These are phyloP conservation scores for Plusia festucae DNA, from an alignment of 2,888 invertebrate species.

Conservation along the genomic window DNA sequence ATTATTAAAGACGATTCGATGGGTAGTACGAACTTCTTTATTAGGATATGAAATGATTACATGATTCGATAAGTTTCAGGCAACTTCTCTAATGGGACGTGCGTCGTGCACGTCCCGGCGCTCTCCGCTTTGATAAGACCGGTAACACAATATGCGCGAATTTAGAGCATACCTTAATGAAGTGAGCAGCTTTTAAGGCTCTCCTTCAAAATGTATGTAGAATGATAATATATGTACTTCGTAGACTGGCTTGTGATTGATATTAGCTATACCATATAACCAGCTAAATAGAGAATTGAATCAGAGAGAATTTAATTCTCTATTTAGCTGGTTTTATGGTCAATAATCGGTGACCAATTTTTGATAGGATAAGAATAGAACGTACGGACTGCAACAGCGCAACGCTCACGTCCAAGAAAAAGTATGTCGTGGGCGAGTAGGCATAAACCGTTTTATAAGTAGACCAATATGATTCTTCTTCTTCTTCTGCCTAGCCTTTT, in stretches of 20 bases:
- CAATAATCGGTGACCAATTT: too few relatives aligned
- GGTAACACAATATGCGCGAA: constrained; percentile 42
- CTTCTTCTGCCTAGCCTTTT: too few relatives aligned
- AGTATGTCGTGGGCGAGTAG: too few relatives aligned
- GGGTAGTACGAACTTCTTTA: constrained; percentile 28
- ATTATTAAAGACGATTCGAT: constrained; percentile 28
- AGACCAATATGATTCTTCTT: too few relatives aligned
- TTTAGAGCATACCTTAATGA: constrained; percentile 35
- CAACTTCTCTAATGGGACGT: constrained; percentile 26
- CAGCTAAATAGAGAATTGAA: too few relatives aligned
- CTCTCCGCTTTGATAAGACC: constrained; percentile 16
- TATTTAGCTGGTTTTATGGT: too few relatives aligned
- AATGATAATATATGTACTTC: background rate
- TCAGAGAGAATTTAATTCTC: too few relatives aligned
- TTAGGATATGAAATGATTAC: constrained; percentile 14
- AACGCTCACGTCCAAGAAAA: too few relatives aligned
- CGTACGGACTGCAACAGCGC: too few relatives aligned
- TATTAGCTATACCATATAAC: too few relatives aligned
- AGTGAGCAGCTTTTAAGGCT: constrained; percentile 25
- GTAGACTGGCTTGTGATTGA: background rate
- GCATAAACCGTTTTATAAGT: too few relatives aligned
- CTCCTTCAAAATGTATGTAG: constrained; percentile 24
- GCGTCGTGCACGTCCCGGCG: constrained; percentile 9
- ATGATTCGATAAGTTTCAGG: constrained; percentile 25
- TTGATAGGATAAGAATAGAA: too few relatives aligned